Evolutionary conservation across 1,140 invertebrate species (phyloP), one percentile per base, ranked within the genome.

Genomic region (Trypoxylus dichotomus): DNA sequence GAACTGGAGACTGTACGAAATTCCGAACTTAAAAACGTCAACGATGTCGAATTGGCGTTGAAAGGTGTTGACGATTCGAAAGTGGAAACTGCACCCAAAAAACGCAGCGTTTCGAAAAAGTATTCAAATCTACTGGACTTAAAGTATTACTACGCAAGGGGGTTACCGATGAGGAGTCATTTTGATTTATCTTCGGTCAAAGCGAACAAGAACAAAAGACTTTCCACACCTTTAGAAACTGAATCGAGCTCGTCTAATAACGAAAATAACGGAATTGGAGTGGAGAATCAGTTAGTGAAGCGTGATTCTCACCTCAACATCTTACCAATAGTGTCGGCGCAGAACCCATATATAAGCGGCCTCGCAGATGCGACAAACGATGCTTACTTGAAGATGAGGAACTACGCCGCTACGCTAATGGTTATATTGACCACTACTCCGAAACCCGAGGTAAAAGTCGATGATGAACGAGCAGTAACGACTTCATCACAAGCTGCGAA

Each of bases 311-410:
- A 29, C 7, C 19, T 75, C 10, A 75, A 75, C 41, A 75, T 75
- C 8, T 11, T 75, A 24, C 74, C 74, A 6, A 24, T 75, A 58
- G 19, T 75, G 6, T 19, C 74, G 25, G 74, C 25, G 11, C 32
- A 54, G 32, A 75, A 75, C 54, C 74, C 79, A 13, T 80, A 79
- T 60, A 37, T 80, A 2, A 42, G 60, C 37, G 24, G 79, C 54
- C 58, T 80, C 19, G 79, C 79, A 2, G 79, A 79, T 27, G 78
- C 54, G 1, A 80, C 79, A n/a, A 79, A 80, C 54, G 79, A 80
- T 58, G 42, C 78, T 43, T 60, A 75, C 24, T 73, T 80, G 37
- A 79, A 79, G 74, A 80, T 80, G 79, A 43, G 78, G 42, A 80
- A 77, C 72, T 80, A 77, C 37, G 79, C 77, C 1, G 79, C 77